These are phyloP conservation scores for Sciurus carolinensis DNA, from an alignment of 2,797 vertebrate genomes.

Conservation along the genomic window DNA sequence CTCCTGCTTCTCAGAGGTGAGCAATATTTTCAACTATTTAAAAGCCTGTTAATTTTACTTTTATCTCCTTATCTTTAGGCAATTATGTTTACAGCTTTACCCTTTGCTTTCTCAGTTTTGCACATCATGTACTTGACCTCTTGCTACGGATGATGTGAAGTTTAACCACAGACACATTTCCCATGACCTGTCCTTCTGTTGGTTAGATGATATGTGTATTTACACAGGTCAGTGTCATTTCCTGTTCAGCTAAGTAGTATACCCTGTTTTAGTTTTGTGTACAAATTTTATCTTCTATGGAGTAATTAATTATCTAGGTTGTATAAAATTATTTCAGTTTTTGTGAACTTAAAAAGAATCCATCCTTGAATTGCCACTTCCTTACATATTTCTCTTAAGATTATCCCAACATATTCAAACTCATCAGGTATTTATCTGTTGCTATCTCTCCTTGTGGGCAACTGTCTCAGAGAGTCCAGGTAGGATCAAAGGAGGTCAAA, in stretches of 20 bases:
- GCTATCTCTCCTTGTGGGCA: background rate
- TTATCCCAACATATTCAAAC: background rate
- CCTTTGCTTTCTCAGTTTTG: conserved; percentile 1
- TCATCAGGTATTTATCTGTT: background rate
- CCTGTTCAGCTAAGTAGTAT: background rate
- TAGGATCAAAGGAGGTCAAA: background rate
- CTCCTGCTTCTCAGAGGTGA: background rate
- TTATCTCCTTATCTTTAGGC: background rate
- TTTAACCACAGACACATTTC: background rate
- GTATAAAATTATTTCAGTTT: background rate
- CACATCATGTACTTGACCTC: background rate
- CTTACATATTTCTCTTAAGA: background rate
- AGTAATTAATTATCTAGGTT: background rate
- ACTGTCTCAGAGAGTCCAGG: background rate
- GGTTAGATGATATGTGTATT: background rate
- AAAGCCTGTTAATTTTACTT: background rate
- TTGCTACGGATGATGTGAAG: background rate
- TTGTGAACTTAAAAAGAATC: background rate
- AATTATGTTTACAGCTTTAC: background rate
- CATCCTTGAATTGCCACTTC: background rate
- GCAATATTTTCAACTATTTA: background rate
- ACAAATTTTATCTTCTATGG: background rate
- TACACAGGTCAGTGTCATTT: background rate
- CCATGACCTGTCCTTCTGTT: background rate
- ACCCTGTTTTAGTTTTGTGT: background rate